Base-by-base conservation (phyloP, 2,113 vertebrate species). In the Salvelinus namaycush region DNA sequence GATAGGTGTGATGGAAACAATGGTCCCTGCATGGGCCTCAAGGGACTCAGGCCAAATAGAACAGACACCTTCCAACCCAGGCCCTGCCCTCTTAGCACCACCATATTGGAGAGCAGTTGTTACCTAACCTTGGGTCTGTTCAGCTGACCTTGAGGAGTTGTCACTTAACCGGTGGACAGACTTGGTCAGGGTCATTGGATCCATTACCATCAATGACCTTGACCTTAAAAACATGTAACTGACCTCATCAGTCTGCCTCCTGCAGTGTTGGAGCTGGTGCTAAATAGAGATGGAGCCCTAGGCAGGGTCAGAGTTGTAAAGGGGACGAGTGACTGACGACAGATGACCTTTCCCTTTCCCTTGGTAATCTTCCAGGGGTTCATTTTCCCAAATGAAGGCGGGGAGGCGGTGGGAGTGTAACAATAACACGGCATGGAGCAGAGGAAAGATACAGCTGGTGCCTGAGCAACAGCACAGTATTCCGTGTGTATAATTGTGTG, bases 1-100 rank as follows among this genome's bases (percentile, higher is more conserved):
- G 34, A 69, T 54, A 39, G 57, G 60, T 84, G 75, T 68, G 78
- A 78, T 76, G 44, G 34, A 84, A 85, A 78, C 49, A 75, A 79
- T 39, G 27, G 75, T 24, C 68, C 67, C 62, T 65, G 14, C 51
- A 54, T 18, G 49, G n/a, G 65, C 31, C 29, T 12, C 26, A 78
- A 49, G 71, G 60, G 60, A 64, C 20, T 24, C 20, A 9, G 2
- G 48, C 29, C 60, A 79, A 86, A 78, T 0, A 3, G 65, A 27
- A 44, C 5, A 64, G 31, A 44, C 39, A 44, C 8, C 39, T 44
- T 44, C 39, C 39, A 44, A 9, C 8, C 39, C 16, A 14, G 26
- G 64, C 13, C 14, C 26, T 11, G 26, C 64, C 26, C 64, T 12
- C 64, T 29, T 16, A 26, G 9, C 39, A 44, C 39, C 39, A 44